These are phyloP conservation scores for Percina caprodes DNA, from an alignment of 2,113 vertebrate genomes.

Conservation along the genomic window DNA sequence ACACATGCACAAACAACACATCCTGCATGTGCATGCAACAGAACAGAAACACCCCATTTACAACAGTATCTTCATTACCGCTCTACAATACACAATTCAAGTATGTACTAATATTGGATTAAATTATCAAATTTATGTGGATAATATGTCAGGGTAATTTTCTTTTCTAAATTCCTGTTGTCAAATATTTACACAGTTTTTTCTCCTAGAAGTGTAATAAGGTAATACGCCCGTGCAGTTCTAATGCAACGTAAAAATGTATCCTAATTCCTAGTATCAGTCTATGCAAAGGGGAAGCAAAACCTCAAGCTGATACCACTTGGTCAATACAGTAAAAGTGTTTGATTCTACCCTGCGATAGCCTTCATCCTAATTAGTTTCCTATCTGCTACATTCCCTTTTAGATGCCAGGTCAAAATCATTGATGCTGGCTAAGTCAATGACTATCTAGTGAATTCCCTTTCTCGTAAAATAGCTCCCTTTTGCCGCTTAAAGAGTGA, in stretches of 20 bases:
- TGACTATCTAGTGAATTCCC: slow-evolving; percentile 57
- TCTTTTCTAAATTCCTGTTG: neutral
- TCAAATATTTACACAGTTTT: slow-evolving; percentile 12
- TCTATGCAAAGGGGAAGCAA: slow-evolving; percentile 22
- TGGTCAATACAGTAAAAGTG: slow-evolving; percentile 64
- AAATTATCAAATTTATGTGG: slow-evolving; percentile 1
- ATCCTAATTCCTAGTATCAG: slow-evolving; percentile 24
- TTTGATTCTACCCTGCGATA: slow-evolving; percentile 65
- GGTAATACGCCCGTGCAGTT: neutral
- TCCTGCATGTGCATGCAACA: neutral
- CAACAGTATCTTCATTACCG: neutral
- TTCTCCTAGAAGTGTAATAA: neutral
- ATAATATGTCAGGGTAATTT: neutral
- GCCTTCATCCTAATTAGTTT: slow-evolving; percentile 65
- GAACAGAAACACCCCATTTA: neutral
- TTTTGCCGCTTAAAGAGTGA: slow-evolving; percentile 26
- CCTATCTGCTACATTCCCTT: slow-evolving; percentile 47
- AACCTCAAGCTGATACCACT: slow-evolving; percentile 43
- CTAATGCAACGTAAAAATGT: neutral
- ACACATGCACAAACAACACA: neutral
- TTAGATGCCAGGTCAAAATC: slow-evolving; percentile 61
- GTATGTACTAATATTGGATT: neutral
- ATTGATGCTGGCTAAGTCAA: slow-evolving; percentile 59
- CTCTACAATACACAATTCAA: neutral
- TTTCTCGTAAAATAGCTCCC: slow-evolving; percentile 23